A percentile compares a stretch with the other conserved stretches of the same genome.
These are phyloP conservation scores for Radopholus similis DNA, from an alignment of 1,140 invertebrate genomes.

Conservation along the genomic window DNA sequence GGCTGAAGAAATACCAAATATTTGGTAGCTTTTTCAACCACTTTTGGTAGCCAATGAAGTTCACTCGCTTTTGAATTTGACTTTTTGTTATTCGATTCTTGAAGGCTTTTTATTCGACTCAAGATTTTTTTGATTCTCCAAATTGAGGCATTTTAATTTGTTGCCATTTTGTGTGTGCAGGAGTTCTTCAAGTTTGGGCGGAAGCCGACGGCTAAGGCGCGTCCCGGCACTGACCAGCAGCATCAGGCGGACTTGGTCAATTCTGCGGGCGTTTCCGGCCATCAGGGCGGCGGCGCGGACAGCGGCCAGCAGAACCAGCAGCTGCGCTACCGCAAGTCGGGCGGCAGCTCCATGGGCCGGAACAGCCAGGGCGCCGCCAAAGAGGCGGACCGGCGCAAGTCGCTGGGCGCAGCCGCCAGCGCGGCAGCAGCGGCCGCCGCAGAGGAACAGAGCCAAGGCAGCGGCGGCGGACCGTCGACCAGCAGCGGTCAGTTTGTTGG, in stretches of 20 bases:
- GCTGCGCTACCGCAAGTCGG: conserved; percentile 9
- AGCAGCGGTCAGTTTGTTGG: neutral
- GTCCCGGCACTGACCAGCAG: neutral
- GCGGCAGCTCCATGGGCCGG: conserved; percentile 6
- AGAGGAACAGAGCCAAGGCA: neutral
- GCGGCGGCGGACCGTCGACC: neutral
- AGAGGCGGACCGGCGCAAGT: conserved; percentile 17
- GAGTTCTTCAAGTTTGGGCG: conserved; percentile 43
- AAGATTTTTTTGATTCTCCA: conserved; percentile 13
- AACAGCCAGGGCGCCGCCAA: neutral
- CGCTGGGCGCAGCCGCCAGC: conserved; percentile 13
- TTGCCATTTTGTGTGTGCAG: conserved; percentile 13
- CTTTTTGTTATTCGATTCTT: too few species aligned
- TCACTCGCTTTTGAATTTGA: conserved; percentile 7
- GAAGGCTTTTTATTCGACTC: conserved; percentile 6
- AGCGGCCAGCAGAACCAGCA: conserved; percentile 7
- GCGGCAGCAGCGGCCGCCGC: neutral
- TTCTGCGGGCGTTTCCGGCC: neutral
- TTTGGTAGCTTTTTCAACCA: neutral
- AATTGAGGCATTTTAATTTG: neutral
- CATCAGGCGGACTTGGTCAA: neutral
- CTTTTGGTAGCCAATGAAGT: neutral
- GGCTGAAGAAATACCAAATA: neutral
- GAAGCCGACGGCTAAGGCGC: conserved; percentile 32
- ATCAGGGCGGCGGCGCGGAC: conserved; percentile 7